Evolutionary conservation across 35 echinoderm and acorn worm genomes (phyloP).

Genomic region (Strongylocentrotus purpuratus): DNA sequence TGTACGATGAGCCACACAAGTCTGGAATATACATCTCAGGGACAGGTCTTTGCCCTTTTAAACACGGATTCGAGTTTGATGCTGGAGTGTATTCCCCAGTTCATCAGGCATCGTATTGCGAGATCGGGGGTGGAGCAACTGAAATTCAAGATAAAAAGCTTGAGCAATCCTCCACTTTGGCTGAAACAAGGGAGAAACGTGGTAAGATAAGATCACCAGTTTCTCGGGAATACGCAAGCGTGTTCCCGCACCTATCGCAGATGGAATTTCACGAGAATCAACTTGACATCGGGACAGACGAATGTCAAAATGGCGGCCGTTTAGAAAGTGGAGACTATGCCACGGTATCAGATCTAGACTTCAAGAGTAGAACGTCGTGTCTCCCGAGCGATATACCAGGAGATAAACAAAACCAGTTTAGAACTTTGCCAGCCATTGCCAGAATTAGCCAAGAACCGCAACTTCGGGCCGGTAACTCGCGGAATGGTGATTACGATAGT

Average conservation of each 20-base stretch:
- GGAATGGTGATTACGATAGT: conserved; percentile 37
- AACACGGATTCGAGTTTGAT: neutral
- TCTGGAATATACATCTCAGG: neutral
- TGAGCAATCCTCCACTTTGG: no score
- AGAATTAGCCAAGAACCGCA: neutral
- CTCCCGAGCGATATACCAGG: neutral
- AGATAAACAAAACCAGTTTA: neutral
- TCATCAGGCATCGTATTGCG: neutral
- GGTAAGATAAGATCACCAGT: neutral
- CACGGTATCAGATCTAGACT: neutral
- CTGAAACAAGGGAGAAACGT: neutral
- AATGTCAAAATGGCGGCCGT: neutral
- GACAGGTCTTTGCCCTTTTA: neutral
- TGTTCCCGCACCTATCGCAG: neutral
- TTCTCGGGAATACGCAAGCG: conserved; percentile 20
- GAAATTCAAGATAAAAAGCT: neutral
- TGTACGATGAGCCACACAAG: neutral
- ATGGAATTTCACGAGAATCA: neutral
- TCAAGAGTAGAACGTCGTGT: neutral
- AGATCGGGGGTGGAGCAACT: neutral
- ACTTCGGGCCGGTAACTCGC: neutral
- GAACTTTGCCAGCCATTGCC: neutral
- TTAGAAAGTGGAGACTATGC: neutral
- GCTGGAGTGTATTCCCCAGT: conserved; percentile 21
- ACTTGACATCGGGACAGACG: neutral